phyloP scores from a whole-genome alignment of 2,888 invertebrate genomes.

The Halocaridina rubra region DNA sequence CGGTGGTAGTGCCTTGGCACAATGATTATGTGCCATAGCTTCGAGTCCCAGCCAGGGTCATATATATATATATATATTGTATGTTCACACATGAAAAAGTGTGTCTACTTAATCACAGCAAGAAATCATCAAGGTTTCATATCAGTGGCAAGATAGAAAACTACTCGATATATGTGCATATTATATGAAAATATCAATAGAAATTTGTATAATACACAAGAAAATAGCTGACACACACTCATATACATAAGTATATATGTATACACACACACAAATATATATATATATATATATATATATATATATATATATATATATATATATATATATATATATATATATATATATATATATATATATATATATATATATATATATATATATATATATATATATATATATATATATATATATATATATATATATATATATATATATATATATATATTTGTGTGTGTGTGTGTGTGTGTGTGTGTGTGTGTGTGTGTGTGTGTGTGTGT shows the following conservation, averaged over 20 bases:
- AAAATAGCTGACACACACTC: background rate
- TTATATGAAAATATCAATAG: background rate
- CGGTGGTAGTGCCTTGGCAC: too few species aligned
- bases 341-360: slow-evolving; percentile 1
- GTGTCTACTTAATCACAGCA: too few species aligned
- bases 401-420: background rate
- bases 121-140: too few species aligned
- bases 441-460: background rate
- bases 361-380: background rate
- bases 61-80: too few species aligned
- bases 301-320: background rate
- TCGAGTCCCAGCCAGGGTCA: too few species aligned
- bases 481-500: background rate
- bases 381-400: background rate
- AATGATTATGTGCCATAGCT: too few species aligned
- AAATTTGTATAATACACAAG: background rate
- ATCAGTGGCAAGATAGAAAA: too few species aligned
- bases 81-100: too few species aligned
- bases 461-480: background rate
- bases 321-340: background rate
- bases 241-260: background rate
- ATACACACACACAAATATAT: too few species aligned
- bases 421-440: background rate
- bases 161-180: background rate
- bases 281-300: slow-evolving; percentile 1